Evolutionary conservation across 2,888 invertebrate species (phyloP).

Genomic region (Eilema depressum): DNA sequence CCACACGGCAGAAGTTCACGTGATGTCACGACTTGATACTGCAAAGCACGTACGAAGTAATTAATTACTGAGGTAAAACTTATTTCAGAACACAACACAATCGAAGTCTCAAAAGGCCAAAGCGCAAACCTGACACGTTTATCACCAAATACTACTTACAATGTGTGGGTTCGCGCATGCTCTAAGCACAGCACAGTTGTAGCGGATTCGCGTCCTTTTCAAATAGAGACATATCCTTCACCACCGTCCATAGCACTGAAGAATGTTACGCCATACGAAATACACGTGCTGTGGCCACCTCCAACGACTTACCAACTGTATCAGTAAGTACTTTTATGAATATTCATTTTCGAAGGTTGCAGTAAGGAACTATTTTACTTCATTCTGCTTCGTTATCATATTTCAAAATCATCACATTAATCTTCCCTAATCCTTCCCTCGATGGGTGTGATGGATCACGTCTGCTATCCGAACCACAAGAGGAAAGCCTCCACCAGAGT

Average conservation of each 20-base stretch:
- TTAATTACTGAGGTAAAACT: neutral
- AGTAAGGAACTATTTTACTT: neutral
- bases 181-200: constrained; percentile 88
- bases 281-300: constrained; percentile 90
- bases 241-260: constrained; percentile 89
- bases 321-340: constrained; percentile 57
- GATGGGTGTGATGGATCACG: neutral
- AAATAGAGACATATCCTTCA: constrained; percentile 90
- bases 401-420: neutral
- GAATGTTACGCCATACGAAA: constrained; percentile 73
- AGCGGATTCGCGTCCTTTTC: constrained; percentile 88
- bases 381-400: neutral
- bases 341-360: neutral
- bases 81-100: constrained; percentile 76
- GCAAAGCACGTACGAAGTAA: neutral
- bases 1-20: too few relatives aligned
- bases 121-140: constrained; percentile 87
- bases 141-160: constrained; percentile 89
- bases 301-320: constrained; percentile 70
- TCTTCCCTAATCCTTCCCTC: neutral
- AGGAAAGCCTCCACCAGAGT: neutral
- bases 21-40: neutral
- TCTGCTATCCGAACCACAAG: neutral
- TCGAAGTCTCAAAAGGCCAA: constrained; percentile 75
- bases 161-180: constrained; percentile 92